These are phyloP conservation scores for Ceuthmochares aereus DNA, from an alignment of 2,113 vertebrate genomes.

Conservation along the genomic window DNA sequence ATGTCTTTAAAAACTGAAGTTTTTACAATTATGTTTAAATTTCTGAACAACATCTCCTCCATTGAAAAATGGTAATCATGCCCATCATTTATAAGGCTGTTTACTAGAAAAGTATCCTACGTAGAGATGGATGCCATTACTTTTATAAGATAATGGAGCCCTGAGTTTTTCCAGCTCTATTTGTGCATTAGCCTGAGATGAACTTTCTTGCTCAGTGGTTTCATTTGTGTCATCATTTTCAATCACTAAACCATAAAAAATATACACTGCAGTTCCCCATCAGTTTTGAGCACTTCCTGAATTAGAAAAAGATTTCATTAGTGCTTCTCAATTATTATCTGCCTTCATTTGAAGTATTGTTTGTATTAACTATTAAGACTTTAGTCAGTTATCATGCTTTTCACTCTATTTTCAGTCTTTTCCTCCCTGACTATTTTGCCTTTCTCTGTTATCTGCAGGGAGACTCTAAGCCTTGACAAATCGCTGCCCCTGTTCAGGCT, in stretches of 20 bases:
- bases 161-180: slow-evolving; percentile 5
- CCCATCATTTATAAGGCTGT: not conserved
- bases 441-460: not conserved
- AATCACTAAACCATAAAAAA: slow-evolving; percentile 50
- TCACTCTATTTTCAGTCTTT: not conserved
- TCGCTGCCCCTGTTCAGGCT: not conserved
- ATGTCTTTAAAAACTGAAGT: not conserved
- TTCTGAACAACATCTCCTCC: not conserved
- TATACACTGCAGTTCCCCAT: not conserved
- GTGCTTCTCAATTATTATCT: not conserved
- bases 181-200: slow-evolving; percentile 44
- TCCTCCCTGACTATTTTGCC: not conserved
- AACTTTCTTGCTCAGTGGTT: slow-evolving; percentile 61
- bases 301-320: not conserved
- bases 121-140: slow-evolving; percentile 3
- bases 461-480: not conserved
- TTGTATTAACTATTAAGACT: not conserved
- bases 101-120: not conserved
- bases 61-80: not conserved
- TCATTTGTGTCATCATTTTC: slow-evolving; percentile 43
- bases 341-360: not conserved
- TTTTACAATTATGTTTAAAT: not conserved
- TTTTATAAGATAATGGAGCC: not conserved
- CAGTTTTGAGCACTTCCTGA: not conserved
- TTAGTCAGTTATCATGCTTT: not conserved